phyloP scores from a whole-genome alignment of 2,113 vertebrate species.

The Indicator maculatus region DNA sequence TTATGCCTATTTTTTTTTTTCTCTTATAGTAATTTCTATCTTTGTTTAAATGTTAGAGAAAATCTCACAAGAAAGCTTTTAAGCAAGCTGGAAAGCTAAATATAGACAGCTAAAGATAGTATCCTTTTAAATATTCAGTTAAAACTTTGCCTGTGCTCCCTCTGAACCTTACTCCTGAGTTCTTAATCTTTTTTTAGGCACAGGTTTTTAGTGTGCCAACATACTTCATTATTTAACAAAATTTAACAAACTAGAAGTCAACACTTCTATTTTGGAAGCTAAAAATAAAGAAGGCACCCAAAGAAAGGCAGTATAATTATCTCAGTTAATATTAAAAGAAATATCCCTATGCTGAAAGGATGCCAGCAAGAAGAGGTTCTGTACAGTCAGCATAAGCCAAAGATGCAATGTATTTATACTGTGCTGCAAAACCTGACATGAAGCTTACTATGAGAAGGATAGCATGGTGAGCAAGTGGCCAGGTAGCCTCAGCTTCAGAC shows the following conservation, averaged over 20 bases:
- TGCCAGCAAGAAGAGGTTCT: neutral
- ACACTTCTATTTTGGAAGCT: conserved; percentile 14
- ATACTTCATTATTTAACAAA: conserved; percentile 62
- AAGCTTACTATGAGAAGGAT: neutral
- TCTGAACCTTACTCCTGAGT: conserved; percentile 52
- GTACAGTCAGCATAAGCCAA: neutral
- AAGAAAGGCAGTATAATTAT: neutral
- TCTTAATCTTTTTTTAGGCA: conserved; percentile 63
- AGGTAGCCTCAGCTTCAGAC: neutral
- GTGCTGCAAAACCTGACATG: neutral
- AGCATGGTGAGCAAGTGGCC: neutral
- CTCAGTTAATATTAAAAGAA: neutral
- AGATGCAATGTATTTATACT: neutral
- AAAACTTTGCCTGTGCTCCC: conserved; percentile 33
- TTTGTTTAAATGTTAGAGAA: neutral
- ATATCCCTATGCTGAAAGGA: neutral
- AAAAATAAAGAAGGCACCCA: neutral
- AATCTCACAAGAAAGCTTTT: conserved; percentile 10
- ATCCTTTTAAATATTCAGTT: conserved; percentile 64
- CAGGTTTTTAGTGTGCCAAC: conserved; percentile 30
- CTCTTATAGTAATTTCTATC: neutral
- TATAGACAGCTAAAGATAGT: conserved; percentile 64
- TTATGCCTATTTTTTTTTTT: neutral
- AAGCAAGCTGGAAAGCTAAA: conserved; percentile 32
- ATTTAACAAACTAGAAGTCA: conserved; percentile 47